Evolutionary conservation across 2,797 vertebrate genomes (phyloP).

Genomic region (Anguilla megastoma): DNA sequence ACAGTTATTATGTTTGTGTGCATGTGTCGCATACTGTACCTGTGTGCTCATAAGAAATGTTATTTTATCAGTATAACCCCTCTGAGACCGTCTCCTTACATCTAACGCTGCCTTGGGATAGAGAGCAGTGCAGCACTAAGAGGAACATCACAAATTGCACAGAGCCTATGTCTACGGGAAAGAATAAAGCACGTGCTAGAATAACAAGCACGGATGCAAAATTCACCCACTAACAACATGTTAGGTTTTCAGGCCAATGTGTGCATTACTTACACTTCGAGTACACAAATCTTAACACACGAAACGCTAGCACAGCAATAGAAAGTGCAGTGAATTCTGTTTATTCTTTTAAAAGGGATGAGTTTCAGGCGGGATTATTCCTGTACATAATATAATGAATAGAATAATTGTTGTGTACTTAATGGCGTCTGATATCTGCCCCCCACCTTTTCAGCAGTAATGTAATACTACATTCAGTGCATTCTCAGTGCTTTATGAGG

Average conservation of each 20-base stretch:
- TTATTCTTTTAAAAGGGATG: constrained; percentile 50
- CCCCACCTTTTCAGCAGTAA: constrained; percentile 67
- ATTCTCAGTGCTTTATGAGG: constrained; percentile 67
- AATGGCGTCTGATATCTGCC: constrained; percentile 68
- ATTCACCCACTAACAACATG: constrained; percentile 65
- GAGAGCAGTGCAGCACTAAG: constrained; percentile 66
- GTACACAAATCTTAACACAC: neutral
- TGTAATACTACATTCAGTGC: constrained; percentile 66
- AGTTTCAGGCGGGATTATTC: constrained; percentile 56
- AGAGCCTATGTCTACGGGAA: constrained; percentile 68
- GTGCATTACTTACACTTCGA: constrained; percentile 54
- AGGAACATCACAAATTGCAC: constrained; percentile 73
- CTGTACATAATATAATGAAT: constrained; percentile 69
- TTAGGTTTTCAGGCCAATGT: constrained; percentile 74
- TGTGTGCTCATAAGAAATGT: constrained; percentile 69
- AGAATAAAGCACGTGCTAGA: constrained; percentile 71
- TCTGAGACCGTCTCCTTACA: constrained; percentile 74
- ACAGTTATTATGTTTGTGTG: constrained; percentile 73
- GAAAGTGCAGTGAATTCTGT: constrained; percentile 51
- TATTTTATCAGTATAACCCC: constrained; percentile 79
- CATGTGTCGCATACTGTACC: constrained; percentile 53
- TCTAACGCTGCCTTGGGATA: constrained; percentile 76
- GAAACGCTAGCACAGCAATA: constrained; percentile 28
- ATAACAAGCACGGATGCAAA: constrained; percentile 70
- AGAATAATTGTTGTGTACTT: constrained; percentile 74